Conservation (phyloP, 2,797 vertebrate species). For the Tragopan temminckii region DNA sequence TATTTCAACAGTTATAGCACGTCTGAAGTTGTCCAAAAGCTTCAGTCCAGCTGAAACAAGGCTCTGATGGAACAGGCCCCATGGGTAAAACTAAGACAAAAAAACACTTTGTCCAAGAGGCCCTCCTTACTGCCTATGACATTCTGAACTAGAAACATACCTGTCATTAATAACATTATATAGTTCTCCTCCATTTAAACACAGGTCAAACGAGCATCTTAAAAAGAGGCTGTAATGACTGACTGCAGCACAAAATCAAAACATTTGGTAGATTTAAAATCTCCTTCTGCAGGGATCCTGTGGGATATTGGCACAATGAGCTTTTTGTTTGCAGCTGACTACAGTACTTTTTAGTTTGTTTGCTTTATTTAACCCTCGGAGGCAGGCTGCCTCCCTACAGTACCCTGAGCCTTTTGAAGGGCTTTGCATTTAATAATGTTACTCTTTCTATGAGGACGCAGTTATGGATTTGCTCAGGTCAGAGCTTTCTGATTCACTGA, state of each 20-base stretch:
- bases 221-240: constrained; percentile 46
- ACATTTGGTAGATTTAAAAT: constrained; percentile 76
- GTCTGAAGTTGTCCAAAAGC: background rate
- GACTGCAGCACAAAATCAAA: constrained; percentile 75
- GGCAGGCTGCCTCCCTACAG: constrained; percentile 63
- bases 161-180: constrained; percentile 63
- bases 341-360: constrained; percentile 69
- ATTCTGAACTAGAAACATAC: constrained; percentile 37
- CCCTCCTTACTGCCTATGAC: background rate
- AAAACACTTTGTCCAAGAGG: constrained; percentile 2
- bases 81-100: constrained; percentile 30
- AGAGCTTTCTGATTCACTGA: constrained; percentile 33
- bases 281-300: constrained; percentile 44
- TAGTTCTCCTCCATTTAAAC: constrained; percentile 47
- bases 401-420: constrained; percentile 28
- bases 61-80: constrained; percentile 38
- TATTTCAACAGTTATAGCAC: constrained; percentile 19
- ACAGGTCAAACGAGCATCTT: constrained; percentile 68
- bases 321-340: constrained; percentile 75
- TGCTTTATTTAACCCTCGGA: constrained; percentile 72
- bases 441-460: constrained; percentile 53
- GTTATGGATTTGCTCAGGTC: constrained; percentile 54
- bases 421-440: constrained; percentile 28
- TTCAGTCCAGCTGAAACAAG: constrained; percentile 1
- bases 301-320: constrained; percentile 65